Conservation (phyloP, 2,888 invertebrate species). For the Argyresthia albistria region DNA sequence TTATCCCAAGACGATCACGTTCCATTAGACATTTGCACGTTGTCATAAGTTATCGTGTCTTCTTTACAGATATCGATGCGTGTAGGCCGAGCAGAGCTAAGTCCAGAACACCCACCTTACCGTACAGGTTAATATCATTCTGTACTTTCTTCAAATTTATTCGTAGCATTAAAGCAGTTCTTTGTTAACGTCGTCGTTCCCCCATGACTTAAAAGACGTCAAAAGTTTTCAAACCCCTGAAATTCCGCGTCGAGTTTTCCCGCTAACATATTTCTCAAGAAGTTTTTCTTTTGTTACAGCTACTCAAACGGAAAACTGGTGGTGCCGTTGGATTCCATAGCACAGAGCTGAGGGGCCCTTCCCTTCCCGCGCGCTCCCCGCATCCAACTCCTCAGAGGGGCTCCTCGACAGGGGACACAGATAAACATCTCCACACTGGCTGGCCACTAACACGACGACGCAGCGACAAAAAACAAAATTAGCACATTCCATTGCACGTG, state of each 20-base stretch:
- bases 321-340: slow-evolving; percentile 73
- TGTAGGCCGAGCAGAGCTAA: slow-evolving; percentile 71
- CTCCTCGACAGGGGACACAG: slow-evolving; percentile 27
- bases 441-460: background rate
- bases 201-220: background rate
- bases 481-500: background rate
- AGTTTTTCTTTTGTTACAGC: slow-evolving; percentile 52
- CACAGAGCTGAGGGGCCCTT: slow-evolving; percentile 62
- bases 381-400: slow-evolving; percentile 53
- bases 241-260: background rate
- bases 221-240: background rate
- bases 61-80: slow-evolving; percentile 65
- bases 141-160: background rate
- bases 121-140: slow-evolving; percentile 60
- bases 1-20: background rate
- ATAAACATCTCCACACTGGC: background rate
- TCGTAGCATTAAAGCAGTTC: background rate
- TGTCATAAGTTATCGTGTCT: slow-evolving; percentile 19
- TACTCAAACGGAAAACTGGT: slow-evolving; percentile 73
- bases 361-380: slow-evolving; percentile 51
- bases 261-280: background rate
- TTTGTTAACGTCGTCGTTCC: background rate
- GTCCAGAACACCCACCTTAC: slow-evolving; percentile 67
- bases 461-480: background rate
- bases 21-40: slow-evolving; percentile 7